A percentile compares a stretch with the other conserved stretches of the same genome.
These are phyloP conservation scores for Epicauta chinensis DNA, from an alignment of 1,140 invertebrate species.

Conservation along the genomic window DNA sequence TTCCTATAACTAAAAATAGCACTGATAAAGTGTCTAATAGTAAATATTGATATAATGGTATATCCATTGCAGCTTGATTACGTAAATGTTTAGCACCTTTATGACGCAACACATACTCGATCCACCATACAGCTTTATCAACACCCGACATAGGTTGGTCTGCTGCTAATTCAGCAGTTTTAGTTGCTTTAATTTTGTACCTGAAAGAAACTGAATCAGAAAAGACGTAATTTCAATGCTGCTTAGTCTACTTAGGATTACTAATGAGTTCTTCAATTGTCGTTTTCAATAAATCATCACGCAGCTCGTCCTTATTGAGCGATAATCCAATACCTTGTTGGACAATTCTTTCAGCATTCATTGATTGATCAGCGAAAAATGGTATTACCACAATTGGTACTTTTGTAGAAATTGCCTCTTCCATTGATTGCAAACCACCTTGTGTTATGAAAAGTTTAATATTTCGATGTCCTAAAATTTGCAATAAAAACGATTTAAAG, in stretches of 20 bases:
- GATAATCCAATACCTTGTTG: conserved; percentile 35
- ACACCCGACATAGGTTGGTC: conserved; percentile 17
- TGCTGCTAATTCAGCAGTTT: conserved; percentile 34
- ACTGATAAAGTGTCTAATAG: neutral
- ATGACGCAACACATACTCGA: conserved; percentile 46
- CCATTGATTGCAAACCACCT: conserved; percentile 48
- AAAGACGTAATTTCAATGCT: too few relatives aligned
- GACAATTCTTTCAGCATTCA: conserved; percentile 41
- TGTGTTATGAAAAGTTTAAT: conserved; percentile 49
- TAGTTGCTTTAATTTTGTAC: neutral
- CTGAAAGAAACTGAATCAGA: too few relatives aligned
- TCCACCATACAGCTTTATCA: conserved; percentile 45
- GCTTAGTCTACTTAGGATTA: conserved; percentile 27
- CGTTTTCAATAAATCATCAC: conserved; percentile 24
- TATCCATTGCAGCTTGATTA: conserved; percentile 25
- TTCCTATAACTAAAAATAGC: too few relatives aligned
- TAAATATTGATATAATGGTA: conserved; percentile 26
- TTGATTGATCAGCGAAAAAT: conserved; percentile 47
- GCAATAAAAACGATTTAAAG: neutral
- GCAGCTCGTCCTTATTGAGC: conserved; percentile 32
- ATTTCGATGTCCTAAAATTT: conserved; percentile 43
- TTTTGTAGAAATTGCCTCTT: conserved; percentile 47
- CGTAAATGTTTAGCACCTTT: conserved; percentile 42
- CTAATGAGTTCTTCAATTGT: conserved; percentile 30
- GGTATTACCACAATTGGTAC: conserved; percentile 49